Conservation (phyloP, 1,140 invertebrate species). For the Diorhabda sublineata region DNA sequence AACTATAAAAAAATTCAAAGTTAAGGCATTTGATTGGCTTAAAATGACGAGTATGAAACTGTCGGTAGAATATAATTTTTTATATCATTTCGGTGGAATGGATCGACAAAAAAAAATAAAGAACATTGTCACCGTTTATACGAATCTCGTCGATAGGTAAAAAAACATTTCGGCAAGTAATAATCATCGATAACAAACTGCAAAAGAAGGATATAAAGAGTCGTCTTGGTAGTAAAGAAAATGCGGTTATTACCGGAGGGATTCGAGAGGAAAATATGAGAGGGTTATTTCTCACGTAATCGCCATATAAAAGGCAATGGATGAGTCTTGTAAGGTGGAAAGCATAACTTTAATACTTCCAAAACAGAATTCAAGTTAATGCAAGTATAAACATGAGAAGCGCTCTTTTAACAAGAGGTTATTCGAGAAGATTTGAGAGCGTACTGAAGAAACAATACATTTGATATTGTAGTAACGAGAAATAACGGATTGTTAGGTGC, state of each 20-base stretch:
- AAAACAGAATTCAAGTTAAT: slow-evolving; percentile 7
- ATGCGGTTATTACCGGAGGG: slow-evolving; percentile 41
- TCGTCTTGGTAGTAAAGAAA: slow-evolving; percentile 34
- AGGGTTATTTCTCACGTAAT: slow-evolving; percentile 34
- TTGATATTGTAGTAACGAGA: too few relatives aligned
- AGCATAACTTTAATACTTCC: slow-evolving; percentile 30
- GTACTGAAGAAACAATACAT: too few relatives aligned
- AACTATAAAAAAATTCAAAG: too few relatives aligned
- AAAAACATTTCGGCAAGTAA: slow-evolving; percentile 28
- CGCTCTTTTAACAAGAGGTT: too few relatives aligned
- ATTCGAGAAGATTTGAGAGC: too few relatives aligned
- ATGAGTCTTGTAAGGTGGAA: slow-evolving; percentile 31
- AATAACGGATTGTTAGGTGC: too few relatives aligned
- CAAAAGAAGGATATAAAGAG: slow-evolving; percentile 36
- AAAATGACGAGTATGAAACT: too few relatives aligned
- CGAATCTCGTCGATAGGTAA: not conserved
- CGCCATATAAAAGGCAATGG: slow-evolving; percentile 31
- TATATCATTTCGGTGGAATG: too few relatives aligned
- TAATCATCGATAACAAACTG: slow-evolving; percentile 43
- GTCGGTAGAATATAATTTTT: too few relatives aligned
- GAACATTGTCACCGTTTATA: not conserved
- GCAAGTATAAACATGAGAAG: too few relatives aligned
- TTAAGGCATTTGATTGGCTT: too few relatives aligned
- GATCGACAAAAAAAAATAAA: not conserved
- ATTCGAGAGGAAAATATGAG: slow-evolving; percentile 35